phyloP scores from a whole-genome alignment of 2,797 vertebrate species.

The Paguma larvata region DNA sequence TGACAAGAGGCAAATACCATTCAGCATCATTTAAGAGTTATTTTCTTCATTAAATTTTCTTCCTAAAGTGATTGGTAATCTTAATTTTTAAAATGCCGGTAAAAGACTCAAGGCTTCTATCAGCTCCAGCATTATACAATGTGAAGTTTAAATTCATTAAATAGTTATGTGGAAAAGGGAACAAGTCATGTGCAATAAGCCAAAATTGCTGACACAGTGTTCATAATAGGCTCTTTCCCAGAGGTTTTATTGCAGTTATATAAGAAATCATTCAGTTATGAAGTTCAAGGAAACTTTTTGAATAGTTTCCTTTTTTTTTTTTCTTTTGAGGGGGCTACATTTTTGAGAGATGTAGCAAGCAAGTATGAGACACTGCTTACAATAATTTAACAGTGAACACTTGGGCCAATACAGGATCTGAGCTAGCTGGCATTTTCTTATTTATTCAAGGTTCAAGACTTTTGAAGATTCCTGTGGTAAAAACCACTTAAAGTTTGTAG shows the following conservation, averaged over 20 bases:
- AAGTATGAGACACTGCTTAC: slow-evolving; percentile 45
- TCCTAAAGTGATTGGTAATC: slow-evolving; percentile 68
- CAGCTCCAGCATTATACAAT: slow-evolving; percentile 65
- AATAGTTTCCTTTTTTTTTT: slow-evolving; percentile 63
- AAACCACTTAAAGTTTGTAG: slow-evolving; percentile 30
- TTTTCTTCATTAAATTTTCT: slow-evolving; percentile 77
- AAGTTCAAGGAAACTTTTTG: slow-evolving; percentile 84
- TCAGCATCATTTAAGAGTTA: slow-evolving; percentile 57
- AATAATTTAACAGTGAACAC: slow-evolving; percentile 76
- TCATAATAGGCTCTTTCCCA: slow-evolving; percentile 82
- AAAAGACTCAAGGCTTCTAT: slow-evolving; percentile 46
- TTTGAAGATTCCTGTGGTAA: slow-evolving; percentile 19
- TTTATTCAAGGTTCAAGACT: slow-evolving; percentile 43
- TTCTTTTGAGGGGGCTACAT: background rate
- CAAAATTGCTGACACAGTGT: slow-evolving; percentile 84
- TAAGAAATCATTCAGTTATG: slow-evolving; percentile 81
- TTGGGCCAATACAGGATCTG: slow-evolving; percentile 61
- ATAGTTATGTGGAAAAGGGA: slow-evolving; percentile 77
- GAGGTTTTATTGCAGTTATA: slow-evolving; percentile 85
- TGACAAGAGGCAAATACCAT: background rate
- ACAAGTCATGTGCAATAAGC: slow-evolving; percentile 74
- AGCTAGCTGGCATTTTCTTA: slow-evolving; percentile 44
- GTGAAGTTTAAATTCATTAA: slow-evolving; percentile 82
- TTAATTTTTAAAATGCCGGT: slow-evolving; percentile 66
- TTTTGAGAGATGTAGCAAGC: slow-evolving; percentile 65